Base-by-base conservation (phyloP, 2,113 vertebrate species). In the Barnardius zonarius region DNA sequence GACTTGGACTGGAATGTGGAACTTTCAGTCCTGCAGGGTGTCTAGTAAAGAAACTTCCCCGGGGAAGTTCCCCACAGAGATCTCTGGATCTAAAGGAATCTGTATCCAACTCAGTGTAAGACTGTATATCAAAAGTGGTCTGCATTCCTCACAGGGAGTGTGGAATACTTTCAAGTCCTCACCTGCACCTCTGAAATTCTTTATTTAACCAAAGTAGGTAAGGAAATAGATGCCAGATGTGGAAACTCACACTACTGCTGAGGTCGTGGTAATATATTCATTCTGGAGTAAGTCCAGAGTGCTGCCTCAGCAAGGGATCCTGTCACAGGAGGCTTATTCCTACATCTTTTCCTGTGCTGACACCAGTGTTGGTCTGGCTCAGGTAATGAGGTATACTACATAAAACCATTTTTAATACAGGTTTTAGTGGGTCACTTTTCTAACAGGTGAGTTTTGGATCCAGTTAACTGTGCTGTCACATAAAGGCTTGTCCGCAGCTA, bases 111-210 rank as follows among this genome's bases (percentile, higher is more conserved):
- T 83, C 73, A 82, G 33, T 16, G 28, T 72, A 88, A 87, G 84
- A 79, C 49, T 91, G 82, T 87, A 61, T 82, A 72, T 91, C 90
- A 93, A 88, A 86, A 43, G 46, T 90, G 51, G 35, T 88, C 27
- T 86, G 33, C 90, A 93, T 95, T 96, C 91, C 94, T 89, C 57
- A 57, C 13, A 13, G 28, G 48, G 73, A 84, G 30, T 12, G 57
- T 68, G 70, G 48, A 77, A 86, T 91, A 89, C 57, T 93, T 96
- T 78, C 62, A 93, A 92, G 94, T 79, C 66, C 91, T 95, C 74
- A 87, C 57, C 52, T 48, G 57, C 27, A 41, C 69, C 69, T 67
- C 93, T 84, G 66, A 95, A 92, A 95, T 89, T 78, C 61, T 89
- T 97, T 64, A 55, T 94, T 95, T 84, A 82, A 55, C 31, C 69